These are phyloP conservation scores for Pristionchus entomophagus DNA, from an alignment of 2,888 invertebrate species.

Conservation along the genomic window DNA sequence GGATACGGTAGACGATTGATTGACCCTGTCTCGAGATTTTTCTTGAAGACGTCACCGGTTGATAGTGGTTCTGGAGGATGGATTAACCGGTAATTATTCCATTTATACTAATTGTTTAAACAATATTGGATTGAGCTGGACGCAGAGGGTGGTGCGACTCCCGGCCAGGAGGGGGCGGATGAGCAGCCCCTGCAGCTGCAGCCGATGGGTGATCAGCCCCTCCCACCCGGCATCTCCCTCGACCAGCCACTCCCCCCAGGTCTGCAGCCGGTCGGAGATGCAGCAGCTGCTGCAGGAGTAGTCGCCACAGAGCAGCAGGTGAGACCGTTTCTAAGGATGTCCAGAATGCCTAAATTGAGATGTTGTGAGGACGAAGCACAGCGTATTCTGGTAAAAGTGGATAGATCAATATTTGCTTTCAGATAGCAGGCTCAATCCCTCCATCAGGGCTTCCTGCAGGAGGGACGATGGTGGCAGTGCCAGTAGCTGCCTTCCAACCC, in stretches of 20 bases:
- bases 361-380: too few species aligned
- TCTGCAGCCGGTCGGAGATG: slow-evolving; percentile 23
- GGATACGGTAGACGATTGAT: neutral
- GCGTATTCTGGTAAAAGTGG: too few species aligned
- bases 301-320: neutral
- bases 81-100: too few species aligned
- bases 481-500: slow-evolving; percentile 42
- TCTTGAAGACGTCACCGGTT: too few species aligned
- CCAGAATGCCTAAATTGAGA: too few species aligned
- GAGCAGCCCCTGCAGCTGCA: neutral
- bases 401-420: neutral
- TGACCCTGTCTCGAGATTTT: too few species aligned
- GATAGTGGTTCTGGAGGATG: too few species aligned
- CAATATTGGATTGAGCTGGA: neutral
- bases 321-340: too few species aligned
- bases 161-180: slow-evolving; percentile 15
- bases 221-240: neutral
- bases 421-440: neutral
- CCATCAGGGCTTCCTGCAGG: neutral
- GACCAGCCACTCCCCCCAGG: neutral
- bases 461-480: neutral
- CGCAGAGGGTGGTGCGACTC: slow-evolving; percentile 4
- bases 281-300: neutral
- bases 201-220: neutral
- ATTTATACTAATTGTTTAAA: neutral